Percentiles rank a stretch among this genome's conserved stretches.
Evolutionary conservation across 2,113 vertebrate genomes (phyloP).

Genomic region (Pelodiscus sinensis): DNA sequence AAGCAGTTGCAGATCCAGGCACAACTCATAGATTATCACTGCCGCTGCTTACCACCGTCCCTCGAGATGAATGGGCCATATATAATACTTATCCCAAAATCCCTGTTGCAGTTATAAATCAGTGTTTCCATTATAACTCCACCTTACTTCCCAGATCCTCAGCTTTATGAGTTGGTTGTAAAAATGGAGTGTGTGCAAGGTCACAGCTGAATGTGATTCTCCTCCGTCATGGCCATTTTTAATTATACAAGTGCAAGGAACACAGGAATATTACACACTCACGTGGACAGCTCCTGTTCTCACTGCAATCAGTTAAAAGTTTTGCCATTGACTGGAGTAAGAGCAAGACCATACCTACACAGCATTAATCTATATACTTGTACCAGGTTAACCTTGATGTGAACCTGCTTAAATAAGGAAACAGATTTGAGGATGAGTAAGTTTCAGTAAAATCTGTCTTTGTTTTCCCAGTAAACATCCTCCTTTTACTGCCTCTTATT

Average conservation of each 20-base stretch:
- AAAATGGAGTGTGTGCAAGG: not conserved
- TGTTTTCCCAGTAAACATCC: accelerated
- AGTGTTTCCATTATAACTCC: not conserved
- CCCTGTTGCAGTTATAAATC: too few relatives aligned
- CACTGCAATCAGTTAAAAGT: accelerated
- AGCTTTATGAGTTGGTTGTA: not conserved
- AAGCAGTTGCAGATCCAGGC: too few relatives aligned
- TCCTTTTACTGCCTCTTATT: not conserved
- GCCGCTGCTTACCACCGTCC: too few relatives aligned
- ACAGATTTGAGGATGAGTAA: accelerated
- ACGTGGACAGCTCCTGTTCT: not conserved
- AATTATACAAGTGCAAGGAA: accelerated
- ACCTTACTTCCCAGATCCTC: not conserved
- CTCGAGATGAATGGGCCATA: too few relatives aligned
- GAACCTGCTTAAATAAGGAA: not conserved
- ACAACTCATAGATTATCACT: too few relatives aligned
- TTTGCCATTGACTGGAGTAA: not conserved
- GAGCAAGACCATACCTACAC: accelerated
- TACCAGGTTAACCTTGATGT: not conserved
- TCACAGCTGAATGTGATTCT: accelerated
- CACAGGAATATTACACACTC: not conserved
- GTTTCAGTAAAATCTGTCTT: not conserved
- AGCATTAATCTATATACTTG: not conserved
- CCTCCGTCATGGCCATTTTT: not conserved
- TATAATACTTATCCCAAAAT: not conserved